phyloP scores from a whole-genome alignment of 2,113 vertebrate genomes.

The Atrichornis clamosus region DNA sequence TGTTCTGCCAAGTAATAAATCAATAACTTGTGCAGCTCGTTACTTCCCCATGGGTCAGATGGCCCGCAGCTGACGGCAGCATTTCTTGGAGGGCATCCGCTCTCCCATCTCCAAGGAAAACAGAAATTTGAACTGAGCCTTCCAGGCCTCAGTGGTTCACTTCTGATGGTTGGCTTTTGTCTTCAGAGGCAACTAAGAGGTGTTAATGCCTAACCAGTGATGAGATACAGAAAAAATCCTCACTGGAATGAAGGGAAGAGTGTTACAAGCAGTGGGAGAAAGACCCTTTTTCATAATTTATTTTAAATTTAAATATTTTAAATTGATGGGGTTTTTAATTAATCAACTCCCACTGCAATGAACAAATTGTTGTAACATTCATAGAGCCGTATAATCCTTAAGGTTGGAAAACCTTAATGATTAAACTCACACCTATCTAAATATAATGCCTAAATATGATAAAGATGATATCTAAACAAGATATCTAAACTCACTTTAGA shows the following conservation, averaged over 20 bases:
- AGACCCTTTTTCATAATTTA: background rate
- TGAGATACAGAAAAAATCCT: background rate
- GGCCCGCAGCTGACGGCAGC: background rate
- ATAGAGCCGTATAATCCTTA: background rate
- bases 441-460: background rate
- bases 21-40: background rate
- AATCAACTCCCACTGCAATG: background rate
- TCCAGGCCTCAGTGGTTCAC: background rate
- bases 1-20: background rate
- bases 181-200: background rate
- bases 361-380: background rate
- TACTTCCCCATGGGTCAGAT: background rate
- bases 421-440: background rate
- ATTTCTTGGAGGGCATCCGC: background rate
- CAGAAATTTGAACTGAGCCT: background rate
- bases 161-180: background rate
- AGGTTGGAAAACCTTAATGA: background rate
- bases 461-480: background rate
- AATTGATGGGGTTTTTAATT: background rate
- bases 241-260: background rate
- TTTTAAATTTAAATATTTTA: background rate
- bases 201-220: fast-evolving
- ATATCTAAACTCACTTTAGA: background rate
- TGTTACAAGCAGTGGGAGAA: background rate
- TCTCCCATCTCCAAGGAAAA: background rate